These are phyloP conservation scores for Tympanoctomys barrerae DNA, from an alignment of 2,797 vertebrate genomes.

Conservation along the genomic window DNA sequence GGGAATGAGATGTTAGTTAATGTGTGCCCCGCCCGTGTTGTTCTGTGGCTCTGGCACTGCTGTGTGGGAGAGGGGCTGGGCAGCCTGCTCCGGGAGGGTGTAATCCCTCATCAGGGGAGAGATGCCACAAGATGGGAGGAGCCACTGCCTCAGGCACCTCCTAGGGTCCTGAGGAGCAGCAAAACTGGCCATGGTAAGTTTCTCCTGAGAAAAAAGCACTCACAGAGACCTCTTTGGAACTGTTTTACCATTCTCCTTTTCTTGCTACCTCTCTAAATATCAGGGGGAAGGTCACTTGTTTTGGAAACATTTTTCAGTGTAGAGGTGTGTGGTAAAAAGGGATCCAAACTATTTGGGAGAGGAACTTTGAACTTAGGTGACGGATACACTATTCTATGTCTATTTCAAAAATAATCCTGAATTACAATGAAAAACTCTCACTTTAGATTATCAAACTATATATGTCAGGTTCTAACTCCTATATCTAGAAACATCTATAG, in stretches of 20 bases:
- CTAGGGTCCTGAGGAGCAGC: neutral
- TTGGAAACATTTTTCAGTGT: neutral
- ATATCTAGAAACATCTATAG: neutral
- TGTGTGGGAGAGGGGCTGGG: neutral
- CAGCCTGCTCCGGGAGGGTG: neutral
- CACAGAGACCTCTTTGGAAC: neutral
- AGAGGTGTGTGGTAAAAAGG: neutral
- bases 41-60: neutral
- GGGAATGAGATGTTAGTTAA: slow-evolving; percentile 12
- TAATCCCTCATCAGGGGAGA: neutral
- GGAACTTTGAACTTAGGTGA: slow-evolving; percentile 41
- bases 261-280: slow-evolving; percentile 31
- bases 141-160: neutral
- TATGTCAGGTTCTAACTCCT: neutral
- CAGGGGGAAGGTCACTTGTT: neutral
- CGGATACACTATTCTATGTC: neutral
- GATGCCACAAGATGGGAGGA: too few species aligned
- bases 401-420: neutral
- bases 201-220: neutral
- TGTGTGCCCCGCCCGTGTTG: neutral
- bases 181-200: neutral
- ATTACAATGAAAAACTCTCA: neutral
- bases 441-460: neutral
- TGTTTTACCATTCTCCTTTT: neutral
- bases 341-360: neutral